A percentile compares a stretch with the other conserved stretches of the same genome.
phyloP scores from a whole-genome alignment of 2,888 invertebrate species.

The Sympetrum striolatum region DNA sequence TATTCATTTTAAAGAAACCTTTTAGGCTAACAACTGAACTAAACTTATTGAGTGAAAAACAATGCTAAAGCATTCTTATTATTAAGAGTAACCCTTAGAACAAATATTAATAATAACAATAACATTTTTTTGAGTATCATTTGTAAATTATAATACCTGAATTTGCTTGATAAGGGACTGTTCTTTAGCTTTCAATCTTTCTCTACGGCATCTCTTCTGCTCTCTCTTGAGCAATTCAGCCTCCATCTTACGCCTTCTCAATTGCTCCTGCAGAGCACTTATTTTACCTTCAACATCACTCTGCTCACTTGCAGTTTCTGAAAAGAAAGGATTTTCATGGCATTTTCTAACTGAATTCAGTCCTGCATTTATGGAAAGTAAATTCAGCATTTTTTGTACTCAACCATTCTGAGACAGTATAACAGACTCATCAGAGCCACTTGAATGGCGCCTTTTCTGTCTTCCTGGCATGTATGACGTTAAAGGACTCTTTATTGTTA shows the following conservation, averaged over 20 bases:
- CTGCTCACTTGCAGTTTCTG: slow-evolving; percentile 61
- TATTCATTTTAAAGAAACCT: too few relatives aligned
- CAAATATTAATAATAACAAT: too few relatives aligned
- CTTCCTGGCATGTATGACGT: slow-evolving; percentile 49
- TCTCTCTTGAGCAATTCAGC: slow-evolving; percentile 61
- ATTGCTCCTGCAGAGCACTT: slow-evolving; percentile 61
- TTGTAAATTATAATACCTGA: slow-evolving; percentile 54
- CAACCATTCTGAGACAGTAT: slow-evolving; percentile 54
- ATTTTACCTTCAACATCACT: slow-evolving; percentile 63
- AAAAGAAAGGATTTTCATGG: not conserved
- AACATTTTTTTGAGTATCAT: too few relatives aligned
- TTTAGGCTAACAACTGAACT: too few relatives aligned
- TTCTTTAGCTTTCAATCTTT: slow-evolving; percentile 61
- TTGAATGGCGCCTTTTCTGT: slow-evolving; percentile 53
- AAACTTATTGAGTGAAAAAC: too few relatives aligned
- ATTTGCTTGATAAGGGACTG: slow-evolving; percentile 62
- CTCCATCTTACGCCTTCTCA: slow-evolving; percentile 59
- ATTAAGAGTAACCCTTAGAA: too few relatives aligned
- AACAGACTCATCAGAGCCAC: slow-evolving; percentile 55
- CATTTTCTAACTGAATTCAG: not conserved
- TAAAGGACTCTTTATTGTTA: slow-evolving; percentile 52
- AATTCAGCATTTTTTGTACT: not conserved
- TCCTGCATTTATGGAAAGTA: not conserved
- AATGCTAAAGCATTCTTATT: too few relatives aligned
- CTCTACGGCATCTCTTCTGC: slow-evolving; percentile 59